Conservation (phyloP, 2,113 vertebrate genomes). For the Cyphomyrus plagiostoma region DNA sequence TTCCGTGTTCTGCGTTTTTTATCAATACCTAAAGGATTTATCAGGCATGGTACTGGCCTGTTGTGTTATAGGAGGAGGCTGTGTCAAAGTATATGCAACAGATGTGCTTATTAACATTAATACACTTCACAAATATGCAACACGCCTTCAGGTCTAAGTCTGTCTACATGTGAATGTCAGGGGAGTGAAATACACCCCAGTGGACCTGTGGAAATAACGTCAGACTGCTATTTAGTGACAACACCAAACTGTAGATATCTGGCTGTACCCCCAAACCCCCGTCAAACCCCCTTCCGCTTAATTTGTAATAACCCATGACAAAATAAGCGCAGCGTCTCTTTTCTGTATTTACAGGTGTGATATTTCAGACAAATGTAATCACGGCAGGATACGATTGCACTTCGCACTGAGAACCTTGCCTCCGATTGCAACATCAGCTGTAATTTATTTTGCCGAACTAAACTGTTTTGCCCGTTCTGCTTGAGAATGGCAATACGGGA, state of each 20-base stretch:
- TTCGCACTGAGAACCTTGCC: background rate
- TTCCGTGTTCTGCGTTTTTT: background rate
- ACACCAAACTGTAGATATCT: background rate
- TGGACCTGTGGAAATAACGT: background rate
- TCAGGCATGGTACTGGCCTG: background rate
- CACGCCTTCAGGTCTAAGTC: background rate
- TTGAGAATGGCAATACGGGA: background rate
- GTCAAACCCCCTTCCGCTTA: background rate
- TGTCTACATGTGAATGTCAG: background rate
- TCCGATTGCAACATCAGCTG: background rate
- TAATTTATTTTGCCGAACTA: background rate
- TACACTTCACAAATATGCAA: background rate
- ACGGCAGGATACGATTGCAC: background rate
- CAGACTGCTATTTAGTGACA: background rate
- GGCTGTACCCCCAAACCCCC: background rate
- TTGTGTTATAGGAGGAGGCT: background rate
- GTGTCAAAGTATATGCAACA: background rate
- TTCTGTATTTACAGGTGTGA: background rate
- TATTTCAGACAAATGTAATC: background rate
- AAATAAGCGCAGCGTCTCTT: background rate
- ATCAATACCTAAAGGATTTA: background rate
- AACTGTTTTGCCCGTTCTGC: background rate
- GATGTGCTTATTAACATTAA: background rate
- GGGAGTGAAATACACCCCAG: background rate
- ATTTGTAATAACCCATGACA: background rate